These are phyloP conservation scores for Strigamia maritima DNA, from an alignment of 2,888 invertebrate species.

Conservation along the genomic window DNA sequence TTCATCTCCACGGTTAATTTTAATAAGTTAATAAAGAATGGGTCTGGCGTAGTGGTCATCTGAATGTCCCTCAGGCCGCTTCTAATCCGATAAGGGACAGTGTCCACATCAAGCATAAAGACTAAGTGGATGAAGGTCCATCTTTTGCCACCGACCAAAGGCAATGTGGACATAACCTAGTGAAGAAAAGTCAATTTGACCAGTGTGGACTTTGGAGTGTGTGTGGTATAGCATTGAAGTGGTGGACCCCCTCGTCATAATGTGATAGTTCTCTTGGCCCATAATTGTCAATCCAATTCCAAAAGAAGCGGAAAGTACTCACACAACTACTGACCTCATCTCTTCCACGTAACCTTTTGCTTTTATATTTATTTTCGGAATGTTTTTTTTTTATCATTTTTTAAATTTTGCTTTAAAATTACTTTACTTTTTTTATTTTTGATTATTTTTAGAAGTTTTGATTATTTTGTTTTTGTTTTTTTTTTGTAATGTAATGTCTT, in stretches of 20 bases:
- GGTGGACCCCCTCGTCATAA: not conserved
- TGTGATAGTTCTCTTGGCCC: slow-evolving; percentile 21
- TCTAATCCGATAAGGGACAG: slow-evolving; percentile 5
- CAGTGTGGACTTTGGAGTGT: not conserved
- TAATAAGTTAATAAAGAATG: slow-evolving; percentile 38
- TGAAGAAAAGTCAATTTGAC: slow-evolving; percentile 10
- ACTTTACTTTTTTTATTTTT: not conserved
- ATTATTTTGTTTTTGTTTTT: not conserved
- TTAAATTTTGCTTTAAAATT: not conserved
- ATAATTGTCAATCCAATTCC: slow-evolving; percentile 34
- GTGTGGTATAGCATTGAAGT: not conserved
- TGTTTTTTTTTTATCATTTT: not conserved
- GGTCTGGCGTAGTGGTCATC: not conserved
- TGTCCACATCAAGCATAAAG: slow-evolving; percentile 23
- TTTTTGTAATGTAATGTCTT: not conserved
- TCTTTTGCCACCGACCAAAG: not conserved
- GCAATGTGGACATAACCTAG: slow-evolving; percentile 1
- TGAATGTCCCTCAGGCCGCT: slow-evolving; percentile 6
- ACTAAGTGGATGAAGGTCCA: slow-evolving; percentile 10
- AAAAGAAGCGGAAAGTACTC: slow-evolving; percentile 26
- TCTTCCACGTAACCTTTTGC: slow-evolving; percentile 5
- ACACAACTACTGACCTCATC: slow-evolving; percentile 6
- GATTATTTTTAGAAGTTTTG: not conserved
- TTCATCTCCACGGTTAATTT: slow-evolving; percentile 35
- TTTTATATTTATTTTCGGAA: not conserved